phyloP scores from a whole-genome alignment of 2,113 vertebrate species.

The Isichthys henryi region DNA sequence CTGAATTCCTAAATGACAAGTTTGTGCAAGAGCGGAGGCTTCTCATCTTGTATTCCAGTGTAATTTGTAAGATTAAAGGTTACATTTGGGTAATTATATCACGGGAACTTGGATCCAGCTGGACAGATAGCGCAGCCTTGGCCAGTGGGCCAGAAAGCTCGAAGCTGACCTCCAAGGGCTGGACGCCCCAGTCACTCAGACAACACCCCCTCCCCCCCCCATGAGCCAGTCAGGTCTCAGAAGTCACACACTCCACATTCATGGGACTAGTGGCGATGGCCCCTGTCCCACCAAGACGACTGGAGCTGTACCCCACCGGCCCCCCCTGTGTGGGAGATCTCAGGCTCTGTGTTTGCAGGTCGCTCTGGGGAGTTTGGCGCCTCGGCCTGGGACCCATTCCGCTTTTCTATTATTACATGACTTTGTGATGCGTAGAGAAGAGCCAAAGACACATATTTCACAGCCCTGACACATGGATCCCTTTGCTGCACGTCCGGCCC shows the following conservation, averaged over 20 bases:
- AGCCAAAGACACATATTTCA: constrained; percentile 34
- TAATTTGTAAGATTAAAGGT: constrained; percentile 50
- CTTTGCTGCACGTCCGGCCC: constrained; percentile 27
- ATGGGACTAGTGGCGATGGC: not conserved
- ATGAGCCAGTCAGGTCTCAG: not conserved
- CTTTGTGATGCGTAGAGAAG: not conserved
- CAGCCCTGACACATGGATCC: constrained; percentile 35
- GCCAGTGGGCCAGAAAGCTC: not conserved
- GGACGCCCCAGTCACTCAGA: not conserved
- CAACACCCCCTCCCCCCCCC: not conserved
- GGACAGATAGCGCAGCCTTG: not conserved
- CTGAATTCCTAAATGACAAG: constrained; percentile 48
- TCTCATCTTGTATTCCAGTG: constrained; percentile 37
- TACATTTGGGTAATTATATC: constrained; percentile 54
- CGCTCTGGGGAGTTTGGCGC: not conserved
- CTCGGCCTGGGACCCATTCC: not conserved
- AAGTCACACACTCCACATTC: not conserved
- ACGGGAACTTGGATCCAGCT: constrained; percentile 41
- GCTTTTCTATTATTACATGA: not conserved
- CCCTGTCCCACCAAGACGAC: not conserved
- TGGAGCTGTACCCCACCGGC: constrained; percentile 33
- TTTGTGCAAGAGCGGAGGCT: constrained; percentile 34
- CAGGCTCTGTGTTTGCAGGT: constrained; percentile 12
- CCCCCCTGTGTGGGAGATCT: constrained; percentile 42
- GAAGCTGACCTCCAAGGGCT: not conserved